These are phyloP conservation scores for Iphiclides podalirius DNA, from an alignment of 2,888 invertebrate genomes.

Conservation along the genomic window DNA sequence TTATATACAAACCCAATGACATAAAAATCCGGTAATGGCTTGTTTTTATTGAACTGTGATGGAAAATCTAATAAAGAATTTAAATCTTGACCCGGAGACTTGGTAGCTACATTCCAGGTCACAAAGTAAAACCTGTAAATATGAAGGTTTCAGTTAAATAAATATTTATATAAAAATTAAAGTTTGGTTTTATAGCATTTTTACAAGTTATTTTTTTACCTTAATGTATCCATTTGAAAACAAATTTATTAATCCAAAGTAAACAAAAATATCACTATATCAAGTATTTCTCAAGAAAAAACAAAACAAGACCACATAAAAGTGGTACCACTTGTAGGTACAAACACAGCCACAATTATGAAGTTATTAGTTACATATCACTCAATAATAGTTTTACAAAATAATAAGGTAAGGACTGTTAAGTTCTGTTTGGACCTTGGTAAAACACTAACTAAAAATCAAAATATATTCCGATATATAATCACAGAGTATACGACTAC, in stretches of 20 bases:
- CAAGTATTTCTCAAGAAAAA: slow-evolving; percentile 5
- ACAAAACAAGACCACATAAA: neutral
- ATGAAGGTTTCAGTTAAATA: too few relatives aligned
- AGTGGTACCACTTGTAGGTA: neutral
- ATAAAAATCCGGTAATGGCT: slow-evolving; percentile 89
- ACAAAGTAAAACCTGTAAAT: slow-evolving; percentile 86
- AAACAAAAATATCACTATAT: slow-evolving; percentile 7
- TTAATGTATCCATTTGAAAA: slow-evolving; percentile 52
- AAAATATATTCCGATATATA: too few relatives aligned
- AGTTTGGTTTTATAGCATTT: too few relatives aligned
- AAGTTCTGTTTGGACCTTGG: too few relatives aligned
- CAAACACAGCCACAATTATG: slow-evolving; percentile 2
- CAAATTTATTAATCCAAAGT: neutral
- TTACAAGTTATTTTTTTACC: slow-evolving; percentile 35
- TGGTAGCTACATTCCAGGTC: slow-evolving; percentile 95
- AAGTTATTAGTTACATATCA: slow-evolving; percentile 3
- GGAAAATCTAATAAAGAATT: slow-evolving; percentile 85
- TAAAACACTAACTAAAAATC: too few relatives aligned
- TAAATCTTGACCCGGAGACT: slow-evolving; percentile 86
- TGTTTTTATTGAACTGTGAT: slow-evolving; percentile 80
- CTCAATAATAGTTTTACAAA: too few relatives aligned
- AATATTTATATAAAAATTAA: too few relatives aligned
- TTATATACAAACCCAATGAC: slow-evolving; percentile 84
- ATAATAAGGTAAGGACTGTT: too few relatives aligned
- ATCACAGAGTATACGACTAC: too few relatives aligned